Conservation (phyloP, 2,888 invertebrate genomes). For the Hydrotaea cyrtoneurina region DNA sequence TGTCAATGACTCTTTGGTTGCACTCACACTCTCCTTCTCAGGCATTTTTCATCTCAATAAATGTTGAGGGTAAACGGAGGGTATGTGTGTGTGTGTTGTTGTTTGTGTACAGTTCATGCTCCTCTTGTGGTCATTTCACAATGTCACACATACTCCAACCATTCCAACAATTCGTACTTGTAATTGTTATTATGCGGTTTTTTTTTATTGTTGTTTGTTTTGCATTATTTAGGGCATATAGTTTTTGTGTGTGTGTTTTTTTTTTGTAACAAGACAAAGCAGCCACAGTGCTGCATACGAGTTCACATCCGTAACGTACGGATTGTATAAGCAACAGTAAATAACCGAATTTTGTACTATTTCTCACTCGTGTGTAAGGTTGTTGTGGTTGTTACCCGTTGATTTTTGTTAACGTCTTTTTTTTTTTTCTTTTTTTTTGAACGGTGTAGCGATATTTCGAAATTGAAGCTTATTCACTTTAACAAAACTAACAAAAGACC, state of each 20-base stretch:
- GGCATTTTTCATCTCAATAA: too few relatives aligned
- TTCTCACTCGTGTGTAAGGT: conserved; percentile 39
- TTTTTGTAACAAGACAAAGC: conserved; percentile 5
- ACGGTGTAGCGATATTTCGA: conserved; percentile 8
- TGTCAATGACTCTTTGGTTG: conserved; percentile 57
- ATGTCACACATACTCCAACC: not conserved
- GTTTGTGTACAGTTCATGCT: not conserved
- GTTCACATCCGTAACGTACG: conserved; percentile 21
- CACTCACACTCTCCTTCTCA: conserved; percentile 35
- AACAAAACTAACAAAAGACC: conserved; percentile 17
- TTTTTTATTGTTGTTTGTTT: conserved; percentile 44
- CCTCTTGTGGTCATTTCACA: conserved; percentile 41
- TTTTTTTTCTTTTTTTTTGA: too few relatives aligned
- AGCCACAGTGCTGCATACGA: not conserved
- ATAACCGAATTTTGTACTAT: conserved; percentile 42
- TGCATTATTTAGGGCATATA: conserved; percentile 47
- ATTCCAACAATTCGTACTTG: not conserved
- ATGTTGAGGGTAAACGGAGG: too few relatives aligned
- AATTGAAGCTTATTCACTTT: not conserved
- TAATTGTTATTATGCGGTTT: conserved; percentile 65
- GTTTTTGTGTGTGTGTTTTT: too few relatives aligned
- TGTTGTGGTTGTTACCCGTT: not conserved
- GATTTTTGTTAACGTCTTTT: conserved; percentile 35
- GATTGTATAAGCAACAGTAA: conserved; percentile 43
- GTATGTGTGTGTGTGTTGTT: too few relatives aligned